These are phyloP conservation scores for Biston betularia DNA, from an alignment of 2,888 invertebrate species.

Conservation along the genomic window DNA sequence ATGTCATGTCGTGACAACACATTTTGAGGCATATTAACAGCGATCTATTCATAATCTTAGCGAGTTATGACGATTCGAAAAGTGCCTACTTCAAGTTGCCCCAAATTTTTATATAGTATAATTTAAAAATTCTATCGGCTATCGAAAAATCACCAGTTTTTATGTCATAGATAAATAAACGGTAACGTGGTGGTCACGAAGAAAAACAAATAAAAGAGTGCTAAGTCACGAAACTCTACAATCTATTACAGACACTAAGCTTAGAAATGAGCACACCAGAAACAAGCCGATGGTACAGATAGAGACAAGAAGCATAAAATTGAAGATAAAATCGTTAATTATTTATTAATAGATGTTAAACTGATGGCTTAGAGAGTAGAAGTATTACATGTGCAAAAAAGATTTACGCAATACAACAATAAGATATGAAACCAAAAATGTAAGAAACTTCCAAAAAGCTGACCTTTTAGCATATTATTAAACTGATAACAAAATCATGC, in stretches of 20 bases:
- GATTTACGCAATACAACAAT: neutral
- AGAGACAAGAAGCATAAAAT: neutral
- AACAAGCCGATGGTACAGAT: slow-evolving; percentile 1
- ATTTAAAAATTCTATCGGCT: neutral
- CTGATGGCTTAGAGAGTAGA: neutral
- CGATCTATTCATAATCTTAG: neutral
- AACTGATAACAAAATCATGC: neutral
- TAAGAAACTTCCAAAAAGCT: neutral
- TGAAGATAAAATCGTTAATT: neutral
- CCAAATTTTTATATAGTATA: neutral
- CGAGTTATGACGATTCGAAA: neutral
- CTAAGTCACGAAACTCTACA: slow-evolving; percentile 32
- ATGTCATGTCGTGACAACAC: slow-evolving; percentile 41
- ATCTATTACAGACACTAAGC: slow-evolving; percentile 24
- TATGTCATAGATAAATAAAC: slow-evolving; percentile 29
- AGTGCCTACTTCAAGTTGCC: neutral
- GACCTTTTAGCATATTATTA: neutral
- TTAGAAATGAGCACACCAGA: slow-evolving; percentile 21
- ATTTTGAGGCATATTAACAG: slow-evolving; percentile 8
- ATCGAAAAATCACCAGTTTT: slow-evolving; percentile 14
- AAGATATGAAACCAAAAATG: no score
- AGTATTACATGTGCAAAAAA: neutral
- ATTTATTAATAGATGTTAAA: neutral
- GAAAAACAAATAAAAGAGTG: slow-evolving; percentile 32
- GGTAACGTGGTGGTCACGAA: slow-evolving; percentile 33